These are phyloP conservation scores for Sphaerophoria taeniata DNA, from an alignment of 2,888 invertebrate species.

Conservation along the genomic window DNA sequence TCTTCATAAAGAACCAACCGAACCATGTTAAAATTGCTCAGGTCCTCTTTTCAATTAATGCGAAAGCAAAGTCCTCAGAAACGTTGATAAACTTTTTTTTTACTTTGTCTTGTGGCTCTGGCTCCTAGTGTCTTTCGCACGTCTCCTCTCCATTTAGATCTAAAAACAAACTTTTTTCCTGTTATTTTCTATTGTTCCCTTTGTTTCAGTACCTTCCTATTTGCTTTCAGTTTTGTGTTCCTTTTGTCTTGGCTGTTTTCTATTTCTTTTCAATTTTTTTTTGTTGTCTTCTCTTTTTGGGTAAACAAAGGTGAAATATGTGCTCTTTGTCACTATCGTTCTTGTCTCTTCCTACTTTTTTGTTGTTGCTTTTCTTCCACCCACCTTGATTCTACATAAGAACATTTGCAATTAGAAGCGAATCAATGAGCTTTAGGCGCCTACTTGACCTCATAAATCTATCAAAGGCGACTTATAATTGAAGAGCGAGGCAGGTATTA, in stretches of 20 bases:
- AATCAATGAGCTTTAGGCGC: constrained; percentile 43
- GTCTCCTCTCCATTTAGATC: not conserved
- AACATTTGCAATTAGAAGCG: constrained; percentile 49
- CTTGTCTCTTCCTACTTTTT: not conserved
- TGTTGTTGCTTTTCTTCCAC: too few species aligned
- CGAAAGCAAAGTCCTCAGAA: constrained; percentile 10
- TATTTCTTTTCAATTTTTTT: not conserved
- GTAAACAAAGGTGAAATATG: constrained; percentile 22
- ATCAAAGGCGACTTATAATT: constrained; percentile 17
- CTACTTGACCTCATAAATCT: constrained; percentile 42
- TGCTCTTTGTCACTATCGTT: constrained; percentile 21
- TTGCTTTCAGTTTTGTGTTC: not conserved
- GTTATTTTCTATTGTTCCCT: not conserved
- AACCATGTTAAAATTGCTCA: constrained; percentile 37
- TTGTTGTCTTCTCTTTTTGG: constrained; percentile 31
- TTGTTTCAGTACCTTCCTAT: too few species aligned
- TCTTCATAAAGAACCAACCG: not conserved
- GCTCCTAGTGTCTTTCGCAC: not conserved
- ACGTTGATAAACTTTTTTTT: not conserved
- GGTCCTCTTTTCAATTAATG: constrained; percentile 24
- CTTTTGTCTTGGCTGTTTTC: constrained; percentile 2
- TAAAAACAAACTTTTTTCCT: constrained; percentile 2
- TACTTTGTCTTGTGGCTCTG: not conserved
- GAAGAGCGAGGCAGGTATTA: not conserved
- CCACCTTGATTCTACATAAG: constrained; percentile 13